Evolutionary conservation across 2,888 invertebrate species (phyloP).

Genomic region (Leucoma salicis): DNA sequence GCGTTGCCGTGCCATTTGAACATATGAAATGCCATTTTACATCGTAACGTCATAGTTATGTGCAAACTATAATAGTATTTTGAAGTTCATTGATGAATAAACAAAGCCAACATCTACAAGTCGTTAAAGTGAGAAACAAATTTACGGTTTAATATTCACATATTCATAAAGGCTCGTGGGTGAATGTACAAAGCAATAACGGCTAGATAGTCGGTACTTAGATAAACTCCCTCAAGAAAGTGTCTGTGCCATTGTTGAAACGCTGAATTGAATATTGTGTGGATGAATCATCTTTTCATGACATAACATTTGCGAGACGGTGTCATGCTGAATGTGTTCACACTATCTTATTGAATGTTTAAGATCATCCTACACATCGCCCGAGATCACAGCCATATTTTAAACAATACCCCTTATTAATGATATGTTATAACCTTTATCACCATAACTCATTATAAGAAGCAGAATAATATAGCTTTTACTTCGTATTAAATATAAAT

Average conservation of each 20-base stretch:
- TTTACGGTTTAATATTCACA: constrained; percentile 2
- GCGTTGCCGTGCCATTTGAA: too few relatives aligned
- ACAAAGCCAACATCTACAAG: background rate
- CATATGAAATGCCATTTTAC: too few relatives aligned
- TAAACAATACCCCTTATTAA: background rate
- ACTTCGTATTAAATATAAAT: too few relatives aligned
- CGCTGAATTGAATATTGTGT: constrained; percentile 16
- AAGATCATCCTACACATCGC: constrained; percentile 14
- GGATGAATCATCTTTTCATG: constrained; percentile 26
- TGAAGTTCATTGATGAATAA: background rate
- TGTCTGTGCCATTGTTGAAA: constrained; percentile 11
- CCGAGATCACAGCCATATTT: background rate
- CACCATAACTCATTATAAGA: too few relatives aligned
- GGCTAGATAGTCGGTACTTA: too few relatives aligned
- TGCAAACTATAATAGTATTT: constrained; percentile 6
- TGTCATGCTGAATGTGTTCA: constrained; percentile 15
- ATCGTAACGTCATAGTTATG: too few relatives aligned
- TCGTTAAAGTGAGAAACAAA: constrained; percentile 3
- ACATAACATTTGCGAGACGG: constrained; percentile 12
- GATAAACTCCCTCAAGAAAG: constrained; percentile 16
- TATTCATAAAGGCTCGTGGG: background rate
- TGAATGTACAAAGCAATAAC: constrained; percentile 7
- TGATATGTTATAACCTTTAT: too few relatives aligned
- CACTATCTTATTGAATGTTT: constrained; percentile 20
- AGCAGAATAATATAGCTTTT: too few relatives aligned